These are phyloP conservation scores for Erebia aethiops DNA, from an alignment of 2,888 invertebrate species.

Conservation along the genomic window DNA sequence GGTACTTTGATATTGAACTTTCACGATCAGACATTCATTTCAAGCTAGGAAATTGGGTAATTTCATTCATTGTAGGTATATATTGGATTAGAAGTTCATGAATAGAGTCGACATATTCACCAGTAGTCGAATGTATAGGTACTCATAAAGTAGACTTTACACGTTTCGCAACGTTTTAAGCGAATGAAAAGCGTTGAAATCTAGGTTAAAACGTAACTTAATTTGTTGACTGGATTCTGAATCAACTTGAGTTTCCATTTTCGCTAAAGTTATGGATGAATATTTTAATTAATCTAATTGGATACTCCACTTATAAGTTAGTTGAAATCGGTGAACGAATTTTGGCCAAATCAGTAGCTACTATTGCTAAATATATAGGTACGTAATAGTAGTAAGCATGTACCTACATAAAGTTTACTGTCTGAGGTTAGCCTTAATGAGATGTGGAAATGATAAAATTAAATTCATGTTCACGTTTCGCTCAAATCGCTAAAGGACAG, in stretches of 20 bases:
- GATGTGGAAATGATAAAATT: too few relatives aligned
- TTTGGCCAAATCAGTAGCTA: neutral
- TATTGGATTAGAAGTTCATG: neutral
- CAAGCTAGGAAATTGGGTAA: neutral
- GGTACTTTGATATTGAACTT: neutral
- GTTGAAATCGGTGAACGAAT: neutral
- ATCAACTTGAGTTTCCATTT: constrained; percentile 8
- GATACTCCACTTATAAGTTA: neutral
- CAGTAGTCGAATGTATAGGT: neutral
- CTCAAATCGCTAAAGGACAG: too few relatives aligned
- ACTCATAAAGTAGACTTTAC: too few relatives aligned
- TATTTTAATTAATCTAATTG: constrained; percentile 20
- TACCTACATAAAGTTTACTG: too few relatives aligned
- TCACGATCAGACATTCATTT: neutral
- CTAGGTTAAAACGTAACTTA: constrained; percentile 16
- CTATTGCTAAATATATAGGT: too few relatives aligned
- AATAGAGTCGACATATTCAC: neutral
- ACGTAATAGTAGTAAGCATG: too few relatives aligned
- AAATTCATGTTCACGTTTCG: too few relatives aligned
- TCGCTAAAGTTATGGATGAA: neutral
- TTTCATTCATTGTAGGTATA: neutral
- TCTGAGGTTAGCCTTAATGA: too few relatives aligned
- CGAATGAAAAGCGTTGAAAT: constrained; percentile 13
- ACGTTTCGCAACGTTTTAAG: constrained; percentile 5
- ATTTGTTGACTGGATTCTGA: constrained; percentile 10